Base-by-base conservation (phyloP, 1,140 invertebrate genomes). In the Subanguina moxae region DNA sequence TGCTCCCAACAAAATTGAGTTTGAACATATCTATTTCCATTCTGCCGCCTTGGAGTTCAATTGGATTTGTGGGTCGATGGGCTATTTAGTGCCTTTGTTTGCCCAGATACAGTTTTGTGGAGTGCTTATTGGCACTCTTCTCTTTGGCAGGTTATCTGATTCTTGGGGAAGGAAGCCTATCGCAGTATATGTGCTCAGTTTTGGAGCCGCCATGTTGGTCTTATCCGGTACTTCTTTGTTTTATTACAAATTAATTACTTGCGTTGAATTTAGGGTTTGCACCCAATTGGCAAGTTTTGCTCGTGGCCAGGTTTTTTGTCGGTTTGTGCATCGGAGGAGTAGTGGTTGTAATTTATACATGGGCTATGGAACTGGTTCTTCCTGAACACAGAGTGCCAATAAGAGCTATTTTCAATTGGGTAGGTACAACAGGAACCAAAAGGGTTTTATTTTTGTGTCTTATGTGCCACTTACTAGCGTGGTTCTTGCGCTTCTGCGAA, bases 31-130 rank as follows among this genome's bases (percentile, higher is more conserved):
- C 7, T 71, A 67, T 46, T 80, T 80, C 67, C 62, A 80, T 23
- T 81, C 78, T 19, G 64, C 76, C 1, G 78, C 76, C 17, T 42
- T 78, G 15, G 78, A 80, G 56, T 80, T 59, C 57, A 57, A 76
- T 30, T 78, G 73, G 78, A 71, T 80, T 25, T 81, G 76, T 46
- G 76, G 78, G 32, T 52, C 58, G 21, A 59, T 59, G 19, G 65
- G 72, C 13, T 80, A 81, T 52, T 70, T 65, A 17, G 64, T 64
- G 13, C 58, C 70, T 13, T 59, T 80, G 7, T 64, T 56, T 38
- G 32, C 23, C 64, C 62, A 64, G 61, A 57, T 77, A 21, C 74
- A 77, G 48, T 77, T 77, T 67, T 65, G 27, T 19, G 78, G 78
- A 23, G 76, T 80, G n/a, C 62, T 78, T 43, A 45, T 73, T 48